Evolutionary conservation across 2,797 vertebrate species (phyloP), one percentile per base, ranked within the genome.

Genomic region (Myotis findleyi): DNA sequence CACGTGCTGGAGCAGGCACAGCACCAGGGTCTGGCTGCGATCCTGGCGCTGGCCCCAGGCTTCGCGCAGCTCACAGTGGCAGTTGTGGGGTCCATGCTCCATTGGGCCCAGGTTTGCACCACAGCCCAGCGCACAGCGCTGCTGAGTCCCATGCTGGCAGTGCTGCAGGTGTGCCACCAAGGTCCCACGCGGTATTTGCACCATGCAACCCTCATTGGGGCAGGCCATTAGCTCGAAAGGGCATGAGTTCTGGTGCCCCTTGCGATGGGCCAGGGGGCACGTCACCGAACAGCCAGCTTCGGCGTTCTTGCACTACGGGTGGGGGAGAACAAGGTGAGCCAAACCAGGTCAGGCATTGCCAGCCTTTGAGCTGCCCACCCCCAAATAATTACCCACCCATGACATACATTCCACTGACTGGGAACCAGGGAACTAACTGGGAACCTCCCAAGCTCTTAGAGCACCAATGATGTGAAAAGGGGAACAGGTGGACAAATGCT

Each of bases 301-400:
- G 13, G 98, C 98, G 17, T 99, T 99, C 96, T 98, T 99, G 97
- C 99, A 99, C 99, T 99, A 92, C 3, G 44, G 69, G 81, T n/a
- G 13, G 53, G 14, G 57, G 87, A 73, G 75, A 64, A 69, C 30
- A 87, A 4, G 5, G 2, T 94, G 71, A 88, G 87, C 76, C 53
- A 68, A 64, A 59, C 51, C 57, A 53, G 10, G 17, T 59, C 1
- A 20, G 68, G 33, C 13, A 30, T 36, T 53, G 36, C 27, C 69
- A 62, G 27, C 12, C 17, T 64, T 13, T 25, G 30, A 81, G 30
- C 38, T 8, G 20, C 38, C 76, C 53, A 4, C 7, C 57, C 38
- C 33, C n/a, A 18, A 0, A 5, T 20, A 57, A 33, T 27, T 49
- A 47, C 23, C 57, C 4, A n/a, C 3, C 71, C 41, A 1, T 84